These are phyloP conservation scores for Platypus cylindrus DNA, from an alignment of 2,888 invertebrate species.

Conservation along the genomic window DNA sequence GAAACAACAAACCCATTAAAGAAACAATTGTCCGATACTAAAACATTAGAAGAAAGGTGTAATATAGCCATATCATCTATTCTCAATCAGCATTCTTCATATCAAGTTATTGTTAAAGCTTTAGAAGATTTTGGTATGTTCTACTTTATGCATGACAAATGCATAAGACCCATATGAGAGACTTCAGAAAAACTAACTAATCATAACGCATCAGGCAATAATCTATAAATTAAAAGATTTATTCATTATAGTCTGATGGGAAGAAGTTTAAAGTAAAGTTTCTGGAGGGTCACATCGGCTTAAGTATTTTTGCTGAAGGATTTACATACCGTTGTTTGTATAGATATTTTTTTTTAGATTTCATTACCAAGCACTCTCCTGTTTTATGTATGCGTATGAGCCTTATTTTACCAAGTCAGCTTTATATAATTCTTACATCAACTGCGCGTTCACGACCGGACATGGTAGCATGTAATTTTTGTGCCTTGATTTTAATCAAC, in stretches of 20 bases:
- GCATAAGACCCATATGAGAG: too few relatives aligned
- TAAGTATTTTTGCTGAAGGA: too few relatives aligned
- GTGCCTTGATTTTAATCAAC: slow-evolving; percentile 50
- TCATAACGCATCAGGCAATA: too few relatives aligned
- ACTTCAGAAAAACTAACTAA: too few relatives aligned
- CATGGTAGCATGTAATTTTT: slow-evolving; percentile 41
- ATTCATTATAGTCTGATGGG: too few relatives aligned
- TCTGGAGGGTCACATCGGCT: too few relatives aligned
- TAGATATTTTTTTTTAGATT: slow-evolving; percentile 36
- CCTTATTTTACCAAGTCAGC: slow-evolving; percentile 27
- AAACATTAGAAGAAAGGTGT: slow-evolving; percentile 30
- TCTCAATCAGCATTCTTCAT: slow-evolving; percentile 22
- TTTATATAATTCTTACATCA: slow-evolving; percentile 30
- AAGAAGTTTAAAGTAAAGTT: too few relatives aligned
- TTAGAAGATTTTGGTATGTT: slow-evolving; percentile 34
- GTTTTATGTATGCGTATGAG: slow-evolving; percentile 29
- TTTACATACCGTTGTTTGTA: too few relatives aligned
- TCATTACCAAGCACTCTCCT: slow-evolving; percentile 32
- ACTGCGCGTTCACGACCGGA: slow-evolving; percentile 49
- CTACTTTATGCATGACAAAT: too few relatives aligned
- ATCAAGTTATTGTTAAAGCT: slow-evolving; percentile 32
- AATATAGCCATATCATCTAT: slow-evolving; percentile 28
- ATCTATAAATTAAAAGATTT: too few relatives aligned
- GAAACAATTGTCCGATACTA: slow-evolving; percentile 23
- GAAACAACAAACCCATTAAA: too few relatives aligned